Percentiles rank a stretch among this genome's conserved stretches.
Conservation (phyloP, 2,797 vertebrate genomes). For the Sus cebifrons region DNA sequence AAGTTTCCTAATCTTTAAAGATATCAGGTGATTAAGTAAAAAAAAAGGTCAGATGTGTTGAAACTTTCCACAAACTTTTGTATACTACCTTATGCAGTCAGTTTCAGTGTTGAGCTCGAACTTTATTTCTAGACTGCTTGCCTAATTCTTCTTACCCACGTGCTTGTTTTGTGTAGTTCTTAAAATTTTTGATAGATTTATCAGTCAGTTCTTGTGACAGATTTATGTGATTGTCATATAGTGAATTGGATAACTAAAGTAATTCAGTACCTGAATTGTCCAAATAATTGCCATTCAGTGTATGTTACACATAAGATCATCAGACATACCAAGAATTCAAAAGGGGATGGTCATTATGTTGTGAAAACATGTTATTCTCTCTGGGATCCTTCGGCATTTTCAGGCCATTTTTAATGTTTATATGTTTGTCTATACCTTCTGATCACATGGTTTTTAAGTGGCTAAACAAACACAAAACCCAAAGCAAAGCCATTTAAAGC, state of each 20-base stretch:
- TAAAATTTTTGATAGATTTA: conserved; percentile 46
- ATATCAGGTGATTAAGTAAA: not conserved
- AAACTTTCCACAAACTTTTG: not conserved
- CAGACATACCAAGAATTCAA: not conserved
- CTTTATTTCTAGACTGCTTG: not conserved
- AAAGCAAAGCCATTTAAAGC: not conserved
- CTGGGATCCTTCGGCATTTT: not conserved
- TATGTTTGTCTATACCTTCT: conserved; percentile 58
- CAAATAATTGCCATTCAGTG: conserved; percentile 30
- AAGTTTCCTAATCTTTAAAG: conserved; percentile 35
- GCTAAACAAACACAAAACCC: not conserved
- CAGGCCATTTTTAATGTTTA: not conserved
- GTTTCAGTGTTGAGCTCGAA: not conserved
- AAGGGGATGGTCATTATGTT: not conserved
- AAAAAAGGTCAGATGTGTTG: not conserved
- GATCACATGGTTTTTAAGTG: conserved; percentile 21
- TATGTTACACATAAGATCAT: conserved; percentile 22
- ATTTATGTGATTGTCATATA: not conserved
- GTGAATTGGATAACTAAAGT: not conserved
- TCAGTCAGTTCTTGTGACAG: not conserved
- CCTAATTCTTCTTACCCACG: not conserved
- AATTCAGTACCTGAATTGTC: not conserved
- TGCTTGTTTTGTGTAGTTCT: conserved; percentile 29
- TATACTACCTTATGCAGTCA: not conserved
- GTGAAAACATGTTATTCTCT: not conserved